Percentiles rank a stretch among this genome's conserved stretches.
Conservation (phyloP, 1,140 invertebrate genomes). For the Anastrepha obliqua region DNA sequence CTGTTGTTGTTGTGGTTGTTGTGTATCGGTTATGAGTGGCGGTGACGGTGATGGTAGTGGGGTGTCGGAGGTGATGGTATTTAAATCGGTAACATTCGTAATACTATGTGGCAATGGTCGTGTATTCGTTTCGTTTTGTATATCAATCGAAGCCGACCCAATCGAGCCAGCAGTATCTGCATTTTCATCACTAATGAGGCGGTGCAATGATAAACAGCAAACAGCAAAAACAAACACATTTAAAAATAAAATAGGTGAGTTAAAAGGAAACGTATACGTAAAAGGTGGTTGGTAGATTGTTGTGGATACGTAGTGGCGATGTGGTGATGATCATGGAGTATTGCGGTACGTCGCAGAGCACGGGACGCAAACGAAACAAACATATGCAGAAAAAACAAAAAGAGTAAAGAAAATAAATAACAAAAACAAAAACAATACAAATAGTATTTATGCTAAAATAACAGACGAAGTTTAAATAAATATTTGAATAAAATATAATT, state of each 20-base stretch:
- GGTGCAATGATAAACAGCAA: background rate
- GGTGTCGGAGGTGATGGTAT: slow-evolving; percentile 47
- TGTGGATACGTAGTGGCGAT: slow-evolving; percentile 30
- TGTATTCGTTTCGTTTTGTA: slow-evolving; percentile 53
- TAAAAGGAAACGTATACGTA: background rate
- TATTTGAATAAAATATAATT: no score
- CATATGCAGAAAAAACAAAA: slow-evolving; percentile 42
- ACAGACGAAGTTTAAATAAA: no score
- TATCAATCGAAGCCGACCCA: slow-evolving; percentile 54
- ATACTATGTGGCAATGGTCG: slow-evolving; percentile 36
- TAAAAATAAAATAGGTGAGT: slow-evolving; percentile 21
- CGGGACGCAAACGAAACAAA: slow-evolving; percentile 50
- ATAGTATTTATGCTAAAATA: background rate
- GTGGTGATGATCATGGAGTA: slow-evolving; percentile 11
- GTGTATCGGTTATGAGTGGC: slow-evolving; percentile 25
- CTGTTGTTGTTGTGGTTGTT: slow-evolving; percentile 58
- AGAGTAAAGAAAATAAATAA: slow-evolving; percentile 14
- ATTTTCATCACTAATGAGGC: slow-evolving; percentile 53
- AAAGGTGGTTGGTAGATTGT: slow-evolving; percentile 5
- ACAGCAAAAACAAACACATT: slow-evolving; percentile 2
- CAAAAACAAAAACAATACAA: background rate
- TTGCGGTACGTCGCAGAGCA: background rate
- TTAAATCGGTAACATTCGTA: slow-evolving; percentile 46
- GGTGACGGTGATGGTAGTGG: slow-evolving; percentile 40
- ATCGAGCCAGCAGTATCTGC: slow-evolving; percentile 39